Evolutionary conservation across 2,888 invertebrate species (phyloP).

Genomic region (Drosophila rubida): DNA sequence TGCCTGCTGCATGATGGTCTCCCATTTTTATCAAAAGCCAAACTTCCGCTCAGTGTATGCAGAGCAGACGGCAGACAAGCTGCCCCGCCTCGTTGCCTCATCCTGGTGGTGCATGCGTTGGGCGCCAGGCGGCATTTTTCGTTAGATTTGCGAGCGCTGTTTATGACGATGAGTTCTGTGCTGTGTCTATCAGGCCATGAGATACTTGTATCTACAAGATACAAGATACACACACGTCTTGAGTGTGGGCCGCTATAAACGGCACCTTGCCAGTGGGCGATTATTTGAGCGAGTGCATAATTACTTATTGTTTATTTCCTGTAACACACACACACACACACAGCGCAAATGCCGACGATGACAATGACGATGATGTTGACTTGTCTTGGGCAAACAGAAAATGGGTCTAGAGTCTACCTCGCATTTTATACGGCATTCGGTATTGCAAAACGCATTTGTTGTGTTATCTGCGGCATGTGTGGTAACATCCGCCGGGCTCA

Average conservation of each 20-base stretch:
- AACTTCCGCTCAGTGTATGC: constrained; percentile 74
- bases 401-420: constrained; percentile 40
- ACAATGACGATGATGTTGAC: constrained; percentile 20
- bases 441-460: constrained; percentile 75
- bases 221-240: constrained; percentile 12
- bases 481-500: constrained; percentile 45
- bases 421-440: constrained; percentile 34
- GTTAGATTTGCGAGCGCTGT: constrained; percentile 60
- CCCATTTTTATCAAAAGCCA: constrained; percentile 56
- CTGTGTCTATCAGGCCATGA: constrained; percentile 29
- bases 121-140: constrained; percentile 65
- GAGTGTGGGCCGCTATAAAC: constrained; percentile 50
- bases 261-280: constrained; percentile 39
- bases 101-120: constrained; percentile 4
- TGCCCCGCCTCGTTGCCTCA: neutral
- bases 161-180: constrained; percentile 68
- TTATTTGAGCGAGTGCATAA: constrained; percentile 59
- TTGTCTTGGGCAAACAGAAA: constrained; percentile 56
- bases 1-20: constrained; percentile 26
- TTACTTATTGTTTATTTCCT: constrained; percentile 76
- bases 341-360: constrained; percentile 58
- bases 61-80: neutral
- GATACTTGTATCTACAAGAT: constrained; percentile 29
- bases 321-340: too few relatives aligned
- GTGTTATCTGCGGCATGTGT: constrained; percentile 56